Conservation (phyloP, 1,140 invertebrate species). For the Cherax destructor region DNA sequence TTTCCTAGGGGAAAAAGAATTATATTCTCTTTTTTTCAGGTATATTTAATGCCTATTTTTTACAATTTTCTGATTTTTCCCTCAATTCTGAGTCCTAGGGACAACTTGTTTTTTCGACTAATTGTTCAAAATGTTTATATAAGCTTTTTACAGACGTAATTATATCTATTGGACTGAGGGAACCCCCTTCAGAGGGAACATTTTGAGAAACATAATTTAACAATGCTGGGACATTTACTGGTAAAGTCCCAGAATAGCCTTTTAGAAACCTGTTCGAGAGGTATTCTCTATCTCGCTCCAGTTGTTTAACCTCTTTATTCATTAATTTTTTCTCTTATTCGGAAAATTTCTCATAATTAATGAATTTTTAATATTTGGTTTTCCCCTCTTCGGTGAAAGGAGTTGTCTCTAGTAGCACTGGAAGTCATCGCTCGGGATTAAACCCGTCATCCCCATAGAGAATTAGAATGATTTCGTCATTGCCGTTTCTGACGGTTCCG, state of each 20-base stretch:
- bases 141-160: no score
- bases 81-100: no score
- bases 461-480: slow-evolving; percentile 20
- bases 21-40: no score
- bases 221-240: neutral
- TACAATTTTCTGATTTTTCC: no score
- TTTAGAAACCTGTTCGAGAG: neutral
- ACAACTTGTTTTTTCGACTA: no score
- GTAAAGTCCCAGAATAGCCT: neutral
- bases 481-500: slow-evolving; percentile 28
- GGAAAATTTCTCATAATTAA: neutral
- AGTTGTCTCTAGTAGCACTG: neutral
- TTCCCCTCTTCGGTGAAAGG: neutral
- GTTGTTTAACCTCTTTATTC: neutral
- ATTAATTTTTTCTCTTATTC: neutral
- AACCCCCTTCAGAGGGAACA: neutral
- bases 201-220: neutral
- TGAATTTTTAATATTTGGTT: neutral
- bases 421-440: neutral
- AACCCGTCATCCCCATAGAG: slow-evolving; percentile 33
- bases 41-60: no score
- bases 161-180: no score
- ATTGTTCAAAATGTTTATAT: no score
- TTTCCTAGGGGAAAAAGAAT: no score
- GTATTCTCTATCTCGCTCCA: neutral